Evolutionary conservation across 1,140 invertebrate species (phyloP), one percentile per base, ranked within the genome.

Genomic region (Centruroides vittatus): DNA sequence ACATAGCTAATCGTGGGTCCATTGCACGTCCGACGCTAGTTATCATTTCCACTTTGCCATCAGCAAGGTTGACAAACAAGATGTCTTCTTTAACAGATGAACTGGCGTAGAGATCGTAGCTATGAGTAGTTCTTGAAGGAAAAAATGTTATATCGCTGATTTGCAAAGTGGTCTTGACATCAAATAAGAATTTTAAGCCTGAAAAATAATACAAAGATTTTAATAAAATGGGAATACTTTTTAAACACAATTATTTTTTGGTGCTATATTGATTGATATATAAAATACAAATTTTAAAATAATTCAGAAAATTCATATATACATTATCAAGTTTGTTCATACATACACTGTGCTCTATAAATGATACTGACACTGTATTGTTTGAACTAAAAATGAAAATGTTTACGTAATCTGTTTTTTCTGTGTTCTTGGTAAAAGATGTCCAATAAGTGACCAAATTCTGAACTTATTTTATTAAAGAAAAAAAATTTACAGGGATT

Each of bases 1-100:
- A 87, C 68, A 82, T 79, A 57, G 82, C 76, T 62, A 80, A 67
- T 52, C 72, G 73, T 5, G 76, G 70, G 8, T 78, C 73, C 73
- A 81, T 79, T 12, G 84, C 80, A 10, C 63, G 57, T 3, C 84
- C 84, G 5, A 86, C 84, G 36, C 84, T 84, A 4, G 83, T 85
- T 62, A 89, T 84, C 75, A 86, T 84, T 71, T 88, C 85, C 8
- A 89, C 85, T 79, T 87, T 86, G 8, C 86, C 86, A 67, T 84
- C 84, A 12, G 80, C 76, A 41, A 89, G 78, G 69, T 86, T 84
- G 5, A 89, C 73, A 69, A 85, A 86, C 34, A 88, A 77, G 63
- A 89, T 81, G 63, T 87, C 84, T 69, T 85, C 83, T 70, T 86
- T 84, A 66, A 86, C 84, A 57, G 79, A 79, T 6, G 85, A 82